phyloP scores from a whole-genome alignment of 2,113 vertebrate species.

The Cyprinus carpio region DNA sequence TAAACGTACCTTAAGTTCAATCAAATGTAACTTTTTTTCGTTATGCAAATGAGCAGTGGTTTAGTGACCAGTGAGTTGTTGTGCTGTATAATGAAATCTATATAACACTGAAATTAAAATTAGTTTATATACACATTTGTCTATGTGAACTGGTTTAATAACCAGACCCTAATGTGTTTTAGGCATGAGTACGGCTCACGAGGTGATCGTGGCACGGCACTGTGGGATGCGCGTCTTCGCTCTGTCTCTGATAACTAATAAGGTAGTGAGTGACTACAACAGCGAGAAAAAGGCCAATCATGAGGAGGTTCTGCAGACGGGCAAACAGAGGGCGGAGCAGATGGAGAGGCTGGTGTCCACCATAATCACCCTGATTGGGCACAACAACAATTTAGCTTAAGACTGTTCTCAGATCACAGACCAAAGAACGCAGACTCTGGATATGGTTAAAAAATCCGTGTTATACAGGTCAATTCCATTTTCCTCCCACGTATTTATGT shows the following conservation, averaged over 20 bases:
- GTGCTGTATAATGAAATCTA: too few species aligned
- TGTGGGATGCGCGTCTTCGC: slow-evolving; percentile 88
- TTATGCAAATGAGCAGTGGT: not conserved
- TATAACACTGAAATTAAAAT: not conserved
- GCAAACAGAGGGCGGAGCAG: slow-evolving; percentile 74
- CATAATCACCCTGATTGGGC: slow-evolving; percentile 76
- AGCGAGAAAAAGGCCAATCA: slow-evolving; percentile 84
- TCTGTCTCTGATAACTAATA: slow-evolving; percentile 92
- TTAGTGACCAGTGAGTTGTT: not conserved
- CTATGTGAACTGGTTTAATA: not conserved
- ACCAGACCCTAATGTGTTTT: not conserved
- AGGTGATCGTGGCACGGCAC: slow-evolving; percentile 88
- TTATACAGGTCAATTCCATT: not conserved
- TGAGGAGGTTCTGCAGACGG: slow-evolving; percentile 83
- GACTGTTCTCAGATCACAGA: slow-evolving; percentile 5
- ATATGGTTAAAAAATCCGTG: not conserved
- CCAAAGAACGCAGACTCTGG: not conserved
- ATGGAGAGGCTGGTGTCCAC: slow-evolving; percentile 79
- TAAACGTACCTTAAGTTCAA: not conserved
- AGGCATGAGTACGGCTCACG: slow-evolving; percentile 95
- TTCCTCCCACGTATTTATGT: not conserved
- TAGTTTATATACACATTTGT: not conserved
- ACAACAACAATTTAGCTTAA: slow-evolving; percentile 69
- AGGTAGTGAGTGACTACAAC: slow-evolving; percentile 81
- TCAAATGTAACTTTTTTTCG: not conserved